Conservation (phyloP, 2,797 vertebrate species). For the Chromobotia macracanthus region DNA sequence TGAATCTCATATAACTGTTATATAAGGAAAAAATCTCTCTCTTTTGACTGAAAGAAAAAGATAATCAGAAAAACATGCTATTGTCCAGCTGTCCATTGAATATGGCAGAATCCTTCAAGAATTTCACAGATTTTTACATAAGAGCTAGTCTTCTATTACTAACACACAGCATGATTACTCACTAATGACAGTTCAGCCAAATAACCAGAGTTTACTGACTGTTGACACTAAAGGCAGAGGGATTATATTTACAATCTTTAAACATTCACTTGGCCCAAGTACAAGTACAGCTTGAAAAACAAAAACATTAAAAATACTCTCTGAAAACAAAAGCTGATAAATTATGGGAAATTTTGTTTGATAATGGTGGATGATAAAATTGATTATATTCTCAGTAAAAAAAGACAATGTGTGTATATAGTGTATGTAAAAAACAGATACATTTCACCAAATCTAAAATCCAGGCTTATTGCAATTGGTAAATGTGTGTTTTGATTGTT, state of each 20-base stretch:
- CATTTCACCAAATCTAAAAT: slow-evolving; percentile 9
- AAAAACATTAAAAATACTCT: slow-evolving; percentile 15
- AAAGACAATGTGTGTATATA: not conserved
- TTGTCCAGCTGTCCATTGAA: slow-evolving; percentile 22
- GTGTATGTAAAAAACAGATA: not conserved
- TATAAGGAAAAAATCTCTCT: not conserved
- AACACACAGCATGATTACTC: slow-evolving; percentile 12
- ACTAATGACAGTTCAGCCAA: slow-evolving; percentile 14
- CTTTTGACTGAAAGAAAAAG: slow-evolving; percentile 4
- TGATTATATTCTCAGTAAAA: not conserved
- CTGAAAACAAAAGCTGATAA: not conserved
- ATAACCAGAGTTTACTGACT: not conserved
- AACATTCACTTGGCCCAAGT: slow-evolving; percentile 33
- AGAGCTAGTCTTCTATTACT: not conserved
- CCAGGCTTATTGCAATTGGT: slow-evolving; percentile 47
- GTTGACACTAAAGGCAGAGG: not conserved
- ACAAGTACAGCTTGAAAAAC: not conserved
- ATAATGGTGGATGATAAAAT: not conserved
- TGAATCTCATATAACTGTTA: not conserved
- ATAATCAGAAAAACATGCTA: slow-evolving; percentile 19
- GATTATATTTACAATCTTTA: not conserved
- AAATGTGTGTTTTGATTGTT: slow-evolving; percentile 69
- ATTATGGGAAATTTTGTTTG: not conserved
- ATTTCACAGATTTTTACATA: slow-evolving; percentile 54
- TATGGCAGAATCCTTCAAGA: not conserved